A percentile compares a stretch with the other conserved stretches of the same genome.
These are phyloP conservation scores for Halcyon leucocephala DNA, from an alignment of 2,797 vertebrate genomes.

Conservation along the genomic window DNA sequence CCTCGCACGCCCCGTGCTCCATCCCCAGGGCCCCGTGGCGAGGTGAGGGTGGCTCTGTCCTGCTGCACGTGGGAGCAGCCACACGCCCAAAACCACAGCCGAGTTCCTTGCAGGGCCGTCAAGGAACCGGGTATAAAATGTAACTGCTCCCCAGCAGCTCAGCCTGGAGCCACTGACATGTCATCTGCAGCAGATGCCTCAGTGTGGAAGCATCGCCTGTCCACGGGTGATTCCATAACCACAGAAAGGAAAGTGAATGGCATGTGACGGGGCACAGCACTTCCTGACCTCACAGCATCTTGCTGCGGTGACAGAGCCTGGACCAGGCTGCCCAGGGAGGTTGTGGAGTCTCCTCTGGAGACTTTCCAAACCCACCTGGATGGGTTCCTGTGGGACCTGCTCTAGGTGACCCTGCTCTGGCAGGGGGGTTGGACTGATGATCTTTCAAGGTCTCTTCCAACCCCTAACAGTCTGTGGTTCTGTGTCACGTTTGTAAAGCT, in stretches of 20 bases:
- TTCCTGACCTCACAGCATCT: not conserved
- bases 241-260: not conserved
- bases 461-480: too few species aligned
- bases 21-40: accelerated
- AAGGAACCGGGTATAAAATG: not conserved
- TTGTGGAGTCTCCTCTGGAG: too few species aligned
- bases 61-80: not conserved
- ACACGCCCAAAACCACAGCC: accelerated
- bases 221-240: not conserved
- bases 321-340: too few species aligned
- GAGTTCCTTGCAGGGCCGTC: not conserved
- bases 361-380: too few species aligned
- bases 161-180: not conserved
- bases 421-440: too few species aligned
- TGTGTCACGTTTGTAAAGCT: not conserved
- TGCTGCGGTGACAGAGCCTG: too few species aligned
- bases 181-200: not conserved
- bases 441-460: too few species aligned
- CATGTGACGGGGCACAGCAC: not conserved
- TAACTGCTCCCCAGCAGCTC: not conserved
- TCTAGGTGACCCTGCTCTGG: too few species aligned
- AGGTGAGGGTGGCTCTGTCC: not conserved
- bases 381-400: too few species aligned
- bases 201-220: not conserved
- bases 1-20: not conserved